Evolutionary conservation across 2,888 invertebrate species (phyloP), one percentile per base, ranked within the genome.

Genomic region (Synanthedon andrenaeformis): DNA sequence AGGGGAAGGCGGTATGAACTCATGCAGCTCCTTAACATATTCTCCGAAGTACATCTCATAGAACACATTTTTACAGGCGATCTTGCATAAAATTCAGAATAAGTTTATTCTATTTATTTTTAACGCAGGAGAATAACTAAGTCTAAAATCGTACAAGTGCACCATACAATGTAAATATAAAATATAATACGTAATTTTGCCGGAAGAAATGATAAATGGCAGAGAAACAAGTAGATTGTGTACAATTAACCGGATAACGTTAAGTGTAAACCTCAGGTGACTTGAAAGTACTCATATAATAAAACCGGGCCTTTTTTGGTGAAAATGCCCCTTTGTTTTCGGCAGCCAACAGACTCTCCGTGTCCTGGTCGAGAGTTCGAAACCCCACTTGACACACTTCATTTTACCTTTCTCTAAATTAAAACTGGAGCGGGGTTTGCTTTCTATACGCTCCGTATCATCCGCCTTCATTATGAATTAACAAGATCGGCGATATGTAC

Each of bases 331-430:
- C 70, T 67, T 85, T 85, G 83, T 85, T 82, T 79, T 74, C 73
- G 72, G 76, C 79, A 74, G 75, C 70, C 72, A 79, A 76, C 78
- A 74, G 76, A 72, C 76, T 72, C 75, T 70, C 70, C 74, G 71
- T 66, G 67, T 71, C 69, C 68, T 67, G 68, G 66, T 67, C 56
- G 69, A 79, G 80, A 72, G 76, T 76, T 76, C 73, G 69, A 73
- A 79, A 79, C 77, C 79, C 76, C 79, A 79, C 83, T 83, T 82
- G 83, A 84, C 83, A 82, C 76, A 79, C 72, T 84, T 82, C 76
- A 79, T 80, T 83, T 82, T 81, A 77, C 80, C 80, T 79, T 77
- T 72, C 76, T 73, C 81, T 71, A 77, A 83, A 79, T 79, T 77
- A 75, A 76, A 80, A 79, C 75, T 74, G 72, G 76, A 75, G 64